Conservation (phyloP, 1,140 invertebrate species). For the Wiebesia pumilae region DNA sequence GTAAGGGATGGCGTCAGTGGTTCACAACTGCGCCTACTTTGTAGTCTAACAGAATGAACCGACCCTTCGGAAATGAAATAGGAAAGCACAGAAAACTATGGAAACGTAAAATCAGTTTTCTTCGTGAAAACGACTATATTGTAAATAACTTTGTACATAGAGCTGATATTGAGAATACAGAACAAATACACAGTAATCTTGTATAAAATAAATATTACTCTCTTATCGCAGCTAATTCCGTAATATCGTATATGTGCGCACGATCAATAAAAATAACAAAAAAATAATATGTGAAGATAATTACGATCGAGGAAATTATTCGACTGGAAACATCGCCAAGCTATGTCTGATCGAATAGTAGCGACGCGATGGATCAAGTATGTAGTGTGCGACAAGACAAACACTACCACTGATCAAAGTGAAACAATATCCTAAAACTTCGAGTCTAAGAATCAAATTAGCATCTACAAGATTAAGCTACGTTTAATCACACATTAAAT, state of each 20-base stretch:
- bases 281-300: slow-evolving; percentile 49
- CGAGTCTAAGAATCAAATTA: slow-evolving; percentile 72
- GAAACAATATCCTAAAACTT: slow-evolving; percentile 59
- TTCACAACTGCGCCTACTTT: slow-evolving; percentile 38
- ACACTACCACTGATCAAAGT: slow-evolving; percentile 55
- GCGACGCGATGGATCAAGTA: slow-evolving; percentile 36
- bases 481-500: slow-evolving; percentile 73
- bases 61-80: slow-evolving; percentile 9
- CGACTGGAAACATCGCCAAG: slow-evolving; percentile 35
- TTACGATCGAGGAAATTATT: slow-evolving; percentile 37
- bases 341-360: slow-evolving; percentile 52
- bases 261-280: slow-evolving; percentile 53
- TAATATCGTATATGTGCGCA: slow-evolving; percentile 58
- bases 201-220: slow-evolving; percentile 54
- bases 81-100: slow-evolving; percentile 18
- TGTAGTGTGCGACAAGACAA: slow-evolving; percentile 30
- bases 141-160: slow-evolving; percentile 53
- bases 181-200: slow-evolving; percentile 58
- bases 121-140: slow-evolving; percentile 43
- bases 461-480: slow-evolving; percentile 73
- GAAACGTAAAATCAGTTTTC: slow-evolving; percentile 49
- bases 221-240: slow-evolving; percentile 70
- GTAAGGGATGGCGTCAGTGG: slow-evolving; percentile 52
- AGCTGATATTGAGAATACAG: slow-evolving; percentile 54
- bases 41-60: slow-evolving; percentile 48